phyloP scores from a whole-genome alignment of 2,888 invertebrate species.

The Cephus sareptanus region DNA sequence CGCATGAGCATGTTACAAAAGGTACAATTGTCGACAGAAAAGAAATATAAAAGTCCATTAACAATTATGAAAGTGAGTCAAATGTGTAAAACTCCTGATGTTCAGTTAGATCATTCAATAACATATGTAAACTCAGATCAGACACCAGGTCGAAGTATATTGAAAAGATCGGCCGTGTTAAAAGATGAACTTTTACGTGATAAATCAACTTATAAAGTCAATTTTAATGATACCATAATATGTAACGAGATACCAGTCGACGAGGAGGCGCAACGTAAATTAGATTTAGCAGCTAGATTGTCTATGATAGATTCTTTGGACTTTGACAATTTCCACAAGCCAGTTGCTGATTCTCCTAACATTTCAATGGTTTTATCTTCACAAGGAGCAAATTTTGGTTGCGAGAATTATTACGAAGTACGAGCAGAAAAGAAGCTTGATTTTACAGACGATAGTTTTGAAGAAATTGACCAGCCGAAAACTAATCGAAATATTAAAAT shows the following conservation, averaged over 20 bases:
- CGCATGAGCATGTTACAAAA: slow-evolving; percentile 24
- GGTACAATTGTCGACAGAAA: slow-evolving; percentile 32
- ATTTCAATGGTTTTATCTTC: neutral
- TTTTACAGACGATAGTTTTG: slow-evolving; percentile 37
- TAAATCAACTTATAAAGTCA: slow-evolving; percentile 50
- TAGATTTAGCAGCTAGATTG: slow-evolving; percentile 31
- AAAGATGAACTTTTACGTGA: slow-evolving; percentile 7
- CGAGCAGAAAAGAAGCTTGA: slow-evolving; percentile 31
- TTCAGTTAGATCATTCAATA: slow-evolving; percentile 46
- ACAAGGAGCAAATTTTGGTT: neutral
- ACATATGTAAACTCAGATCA: slow-evolving; percentile 54
- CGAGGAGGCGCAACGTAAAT: slow-evolving; percentile 28
- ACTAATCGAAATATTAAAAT: too few relatives aligned
- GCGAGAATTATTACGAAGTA: neutral
- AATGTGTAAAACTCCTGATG: slow-evolving; percentile 50
- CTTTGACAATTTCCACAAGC: neutral
- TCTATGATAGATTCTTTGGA: slow-evolving; percentile 32
- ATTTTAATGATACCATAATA: slow-evolving; percentile 47
- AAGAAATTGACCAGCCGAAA: slow-evolving; percentile 5
- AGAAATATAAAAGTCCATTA: slow-evolving; percentile 38
- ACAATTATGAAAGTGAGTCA: slow-evolving; percentile 49
- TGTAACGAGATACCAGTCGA: slow-evolving; percentile 34
- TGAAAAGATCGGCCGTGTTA: slow-evolving; percentile 36
- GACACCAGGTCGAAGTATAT: slow-evolving; percentile 55
- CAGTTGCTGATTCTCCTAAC: neutral